Base-by-base conservation (phyloP, 2,113 vertebrate species). In the Corydoras maculifer region DNA sequence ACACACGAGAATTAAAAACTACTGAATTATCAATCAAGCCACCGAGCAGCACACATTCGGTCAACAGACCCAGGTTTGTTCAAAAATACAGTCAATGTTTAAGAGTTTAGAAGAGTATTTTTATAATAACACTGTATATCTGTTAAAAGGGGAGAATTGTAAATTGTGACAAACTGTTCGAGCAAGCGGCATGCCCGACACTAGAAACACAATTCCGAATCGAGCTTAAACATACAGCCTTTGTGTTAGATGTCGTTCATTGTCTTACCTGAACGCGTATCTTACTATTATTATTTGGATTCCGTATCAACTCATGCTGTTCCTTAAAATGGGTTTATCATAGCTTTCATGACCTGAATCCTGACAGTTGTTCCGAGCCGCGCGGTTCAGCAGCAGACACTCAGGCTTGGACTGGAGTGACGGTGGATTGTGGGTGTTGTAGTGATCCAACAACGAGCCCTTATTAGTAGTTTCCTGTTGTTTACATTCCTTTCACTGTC, bases 241-340 rank as follows among this genome's bases (percentile, higher is more conserved):
- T 43, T 43, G 35, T 43, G 35, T 43, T 43, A 43, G 35, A 43
- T 43, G 35, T 43, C 35, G 4, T 43, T 43, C 7, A 48, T 1
- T 29, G 10, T 65, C 78, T 72, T 55, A 75, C 72, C 78, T 72
- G 61, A 57, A 43, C 30, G 25, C 60, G 30, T 18, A 67, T 58
- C 60, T 51, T 29, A 11, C 54, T 12, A 57, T 54, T 35, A 14
- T 48, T 30, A 2, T 14, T 8, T 31, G 5, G n/a, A 58, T 9
- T 72, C 43, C 2, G 9, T 12, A 18, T 83, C 75, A 83, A 68
- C 51, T 78, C 79, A 77, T 79, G 11, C 18, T 64, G 67, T 49
- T 15, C n/a, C 18, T 18, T 10, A 71, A 25, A n/a, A 9, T 49
- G 13, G 1, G 65, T 65, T 51, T 61, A 69, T 29, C 62, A 13